A percentile compares a stretch with the other conserved stretches of the same genome.
Conservation (phyloP, 1,140 invertebrate genomes). For the Cyclina sinensis region DNA sequence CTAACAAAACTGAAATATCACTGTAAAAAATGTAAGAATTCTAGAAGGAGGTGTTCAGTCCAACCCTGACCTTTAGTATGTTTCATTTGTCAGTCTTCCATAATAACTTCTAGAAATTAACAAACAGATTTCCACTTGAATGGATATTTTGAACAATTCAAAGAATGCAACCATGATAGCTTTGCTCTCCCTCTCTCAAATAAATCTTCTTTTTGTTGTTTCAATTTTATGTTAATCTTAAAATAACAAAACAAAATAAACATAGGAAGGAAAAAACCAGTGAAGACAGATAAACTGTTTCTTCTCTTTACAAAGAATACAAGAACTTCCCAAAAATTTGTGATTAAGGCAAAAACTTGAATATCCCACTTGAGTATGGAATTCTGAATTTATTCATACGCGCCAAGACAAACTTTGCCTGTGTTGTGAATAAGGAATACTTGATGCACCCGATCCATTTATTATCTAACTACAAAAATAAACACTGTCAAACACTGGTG, state of each 20-base stretch:
- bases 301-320: background rate
- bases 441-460: background rate
- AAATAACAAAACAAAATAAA: constrained; percentile 5
- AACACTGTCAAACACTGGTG: constrained; percentile 3
- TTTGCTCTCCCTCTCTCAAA: too few relatives aligned
- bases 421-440: background rate
- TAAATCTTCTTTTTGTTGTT: background rate
- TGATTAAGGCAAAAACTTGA: background rate
- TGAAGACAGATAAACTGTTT: background rate
- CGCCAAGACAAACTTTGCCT: constrained; percentile 5
- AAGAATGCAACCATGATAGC: too few relatives aligned
- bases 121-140: too few relatives aligned
- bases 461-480: constrained; percentile 1
- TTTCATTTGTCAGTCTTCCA: too few relatives aligned
- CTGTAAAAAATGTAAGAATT: too few relatives aligned
- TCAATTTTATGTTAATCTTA: background rate
- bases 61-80: too few relatives aligned
- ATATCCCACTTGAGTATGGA: constrained; percentile 23
- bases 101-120: too few relatives aligned
- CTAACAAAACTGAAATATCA: too few relatives aligned
- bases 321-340: background rate
- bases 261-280: background rate
- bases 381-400: constrained; percentile 5
- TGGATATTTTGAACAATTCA: too few relatives aligned
- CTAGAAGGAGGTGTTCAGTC: too few relatives aligned